Evolutionary conservation across 2,888 invertebrate species (phyloP).

Genomic region (Iselma pallidipennis): DNA sequence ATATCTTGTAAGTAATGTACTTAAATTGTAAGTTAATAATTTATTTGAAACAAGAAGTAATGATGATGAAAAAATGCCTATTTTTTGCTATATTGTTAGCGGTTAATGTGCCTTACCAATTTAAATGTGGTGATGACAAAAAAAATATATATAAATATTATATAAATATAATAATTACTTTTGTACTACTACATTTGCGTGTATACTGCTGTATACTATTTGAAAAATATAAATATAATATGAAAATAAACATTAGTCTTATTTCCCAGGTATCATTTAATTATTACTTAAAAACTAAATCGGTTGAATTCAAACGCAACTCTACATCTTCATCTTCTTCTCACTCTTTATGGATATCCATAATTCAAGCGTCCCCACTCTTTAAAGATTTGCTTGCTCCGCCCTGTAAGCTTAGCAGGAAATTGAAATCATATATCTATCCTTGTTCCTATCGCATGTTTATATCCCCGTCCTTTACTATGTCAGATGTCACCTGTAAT

Average conservation of each 20-base stretch:
- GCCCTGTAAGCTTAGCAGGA: no score
- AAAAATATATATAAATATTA: no score
- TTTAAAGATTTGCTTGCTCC: no score
- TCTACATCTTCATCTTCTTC: no score
- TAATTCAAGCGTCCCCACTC: no score
- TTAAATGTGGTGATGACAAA: conserved; percentile 39
- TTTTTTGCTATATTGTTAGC: conserved; percentile 37
- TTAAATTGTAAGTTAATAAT: conserved; percentile 30
- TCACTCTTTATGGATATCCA: no score
- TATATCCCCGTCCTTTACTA: no score
- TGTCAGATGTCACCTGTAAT: no score
- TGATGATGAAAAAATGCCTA: conserved; percentile 7
- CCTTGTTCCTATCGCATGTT: no score
- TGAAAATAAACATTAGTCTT: neutral
- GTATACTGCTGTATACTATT: conserved; percentile 23
- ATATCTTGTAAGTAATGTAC: conserved; percentile 23
- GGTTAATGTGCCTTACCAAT: conserved; percentile 44
- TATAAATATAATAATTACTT: conserved; percentile 43
- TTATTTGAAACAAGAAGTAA: conserved; percentile 27
- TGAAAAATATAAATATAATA: conserved; percentile 10
- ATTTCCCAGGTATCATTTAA: neutral
- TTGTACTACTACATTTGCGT: conserved; percentile 36
- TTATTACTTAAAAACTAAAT: no score
- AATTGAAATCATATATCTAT: no score
- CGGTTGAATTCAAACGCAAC: no score